A percentile compares a stretch with the other conserved stretches of the same genome.
Conservation (phyloP, 2,113 vertebrate species). For the Terrapene triunguis region DNA sequence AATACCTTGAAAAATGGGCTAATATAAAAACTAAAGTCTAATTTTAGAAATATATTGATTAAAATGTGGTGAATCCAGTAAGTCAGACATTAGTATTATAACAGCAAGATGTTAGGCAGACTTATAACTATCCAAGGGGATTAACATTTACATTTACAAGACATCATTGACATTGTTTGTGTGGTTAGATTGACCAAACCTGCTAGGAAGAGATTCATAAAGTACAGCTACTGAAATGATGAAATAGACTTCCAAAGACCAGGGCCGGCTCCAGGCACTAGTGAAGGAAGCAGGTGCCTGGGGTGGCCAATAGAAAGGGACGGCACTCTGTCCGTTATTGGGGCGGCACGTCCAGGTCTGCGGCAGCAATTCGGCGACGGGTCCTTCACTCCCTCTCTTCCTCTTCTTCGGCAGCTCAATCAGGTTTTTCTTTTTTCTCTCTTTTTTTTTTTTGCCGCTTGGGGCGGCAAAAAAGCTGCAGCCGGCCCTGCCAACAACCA, state of each 20-base stretch:
- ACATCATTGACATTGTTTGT: background rate
- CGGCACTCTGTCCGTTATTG: too few species aligned
- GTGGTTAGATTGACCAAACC: background rate
- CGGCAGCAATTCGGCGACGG: too few species aligned
- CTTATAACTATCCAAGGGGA: background rate
- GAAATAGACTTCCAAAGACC: background rate
- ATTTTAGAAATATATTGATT: background rate
- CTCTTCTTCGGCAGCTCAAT: too few species aligned
- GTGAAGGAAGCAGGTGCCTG: too few species aligned
- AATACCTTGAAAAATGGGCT: background rate
- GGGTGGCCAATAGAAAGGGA: too few species aligned
- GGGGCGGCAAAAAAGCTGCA: too few species aligned
- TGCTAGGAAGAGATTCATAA: background rate
- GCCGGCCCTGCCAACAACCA: background rate
- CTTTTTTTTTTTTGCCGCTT: too few species aligned
- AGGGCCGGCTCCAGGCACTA: background rate
- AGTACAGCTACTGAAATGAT: background rate
- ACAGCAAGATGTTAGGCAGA: background rate
- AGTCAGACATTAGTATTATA: background rate
- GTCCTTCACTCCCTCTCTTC: too few species aligned
- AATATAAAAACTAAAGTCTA: fast-evolving
- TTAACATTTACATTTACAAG: background rate
- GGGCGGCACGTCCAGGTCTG: too few species aligned
- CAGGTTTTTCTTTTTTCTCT: too few species aligned
- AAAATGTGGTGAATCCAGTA: background rate